A percentile compares a stretch with the other conserved stretches of the same genome.
Evolutionary conservation across 2,888 invertebrate genomes (phyloP).

Genomic region (Apomyelois bistriatella): DNA sequence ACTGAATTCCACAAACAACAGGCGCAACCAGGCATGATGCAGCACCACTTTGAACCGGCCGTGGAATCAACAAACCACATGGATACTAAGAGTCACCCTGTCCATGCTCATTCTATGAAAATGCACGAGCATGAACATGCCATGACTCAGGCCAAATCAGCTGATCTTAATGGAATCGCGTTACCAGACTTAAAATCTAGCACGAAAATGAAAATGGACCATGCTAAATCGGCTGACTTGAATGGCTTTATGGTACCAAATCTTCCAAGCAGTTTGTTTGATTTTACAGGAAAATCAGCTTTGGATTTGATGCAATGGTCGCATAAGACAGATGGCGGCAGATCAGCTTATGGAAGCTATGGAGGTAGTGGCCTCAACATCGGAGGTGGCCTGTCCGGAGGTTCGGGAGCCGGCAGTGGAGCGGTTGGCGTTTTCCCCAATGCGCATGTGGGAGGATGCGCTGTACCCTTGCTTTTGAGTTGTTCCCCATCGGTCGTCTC

Average conservation of each 20-base stretch:
- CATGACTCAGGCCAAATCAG: slow-evolving; percentile 35
- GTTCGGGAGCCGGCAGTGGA: slow-evolving; percentile 34
- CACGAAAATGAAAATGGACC: slow-evolving; percentile 15
- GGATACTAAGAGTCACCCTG: neutral
- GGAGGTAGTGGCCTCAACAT: slow-evolving; percentile 13
- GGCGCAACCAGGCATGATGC: neutral
- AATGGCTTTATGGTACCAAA: slow-evolving; percentile 37
- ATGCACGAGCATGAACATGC: slow-evolving; percentile 4
- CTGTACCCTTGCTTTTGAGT: slow-evolving; percentile 63
- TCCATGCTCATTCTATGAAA: neutral
- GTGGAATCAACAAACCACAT: neutral
- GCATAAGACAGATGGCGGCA: slow-evolving; percentile 39
- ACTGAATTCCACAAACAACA: slow-evolving; percentile 21
- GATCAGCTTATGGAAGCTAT: slow-evolving; percentile 38
- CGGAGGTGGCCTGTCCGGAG: slow-evolving; percentile 19
- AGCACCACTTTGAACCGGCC: neutral
- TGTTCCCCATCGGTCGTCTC: slow-evolving; percentile 65
- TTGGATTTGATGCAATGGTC: slow-evolving; percentile 42
- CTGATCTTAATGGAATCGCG: slow-evolving; percentile 38
- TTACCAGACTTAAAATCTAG: slow-evolving; percentile 27
- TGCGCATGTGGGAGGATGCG: slow-evolving; percentile 60
- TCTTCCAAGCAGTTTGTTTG: slow-evolving; percentile 41
- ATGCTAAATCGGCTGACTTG: slow-evolving; percentile 40
- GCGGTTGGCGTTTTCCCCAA: slow-evolving; percentile 64
- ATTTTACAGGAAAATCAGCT: slow-evolving; percentile 33